phyloP scores from a whole-genome alignment of 2,888 invertebrate genomes.

The Drosophila sordidula region DNA sequence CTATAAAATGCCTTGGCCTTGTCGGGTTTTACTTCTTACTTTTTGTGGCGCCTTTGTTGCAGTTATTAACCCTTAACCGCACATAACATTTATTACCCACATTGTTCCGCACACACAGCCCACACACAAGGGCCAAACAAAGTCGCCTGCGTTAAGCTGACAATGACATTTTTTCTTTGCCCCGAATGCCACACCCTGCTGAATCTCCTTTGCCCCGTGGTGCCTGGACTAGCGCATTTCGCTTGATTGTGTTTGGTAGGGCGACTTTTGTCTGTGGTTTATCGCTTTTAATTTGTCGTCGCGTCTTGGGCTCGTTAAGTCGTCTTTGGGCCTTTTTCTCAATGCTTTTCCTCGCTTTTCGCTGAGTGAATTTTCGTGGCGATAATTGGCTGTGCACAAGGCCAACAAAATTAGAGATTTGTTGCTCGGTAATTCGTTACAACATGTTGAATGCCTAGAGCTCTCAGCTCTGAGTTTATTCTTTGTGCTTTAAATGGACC shows the following conservation, averaged over 20 bases:
- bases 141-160: constrained; percentile 77
- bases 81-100: constrained; percentile 82
- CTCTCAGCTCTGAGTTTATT: not conserved
- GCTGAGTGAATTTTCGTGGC: constrained; percentile 43
- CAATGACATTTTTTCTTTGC: constrained; percentile 67
- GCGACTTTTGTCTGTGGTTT: constrained; percentile 75
- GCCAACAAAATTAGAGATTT: constrained; percentile 61
- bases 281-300: constrained; percentile 77
- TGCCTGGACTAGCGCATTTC: constrained; percentile 31
- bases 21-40: constrained; percentile 60
- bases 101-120: constrained; percentile 34
- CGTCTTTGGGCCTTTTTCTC: constrained; percentile 29
- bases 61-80: constrained; percentile 84
- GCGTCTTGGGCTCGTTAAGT: constrained; percentile 51
- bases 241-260: constrained; percentile 70
- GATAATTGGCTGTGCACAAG: constrained; percentile 57
- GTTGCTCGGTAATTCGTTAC: constrained; percentile 28
- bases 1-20: constrained; percentile 67
- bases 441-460: constrained; percentile 34
- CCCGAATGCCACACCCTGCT: not conserved
- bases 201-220: not conserved
- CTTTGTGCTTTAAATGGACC: constrained; percentile 1
- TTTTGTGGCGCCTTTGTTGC: constrained; percentile 64
- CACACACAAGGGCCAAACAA: constrained; percentile 60
- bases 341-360: constrained; percentile 27